Conservation (phyloP, 1,140 invertebrate species). For the Drosophila arizonae region DNA sequence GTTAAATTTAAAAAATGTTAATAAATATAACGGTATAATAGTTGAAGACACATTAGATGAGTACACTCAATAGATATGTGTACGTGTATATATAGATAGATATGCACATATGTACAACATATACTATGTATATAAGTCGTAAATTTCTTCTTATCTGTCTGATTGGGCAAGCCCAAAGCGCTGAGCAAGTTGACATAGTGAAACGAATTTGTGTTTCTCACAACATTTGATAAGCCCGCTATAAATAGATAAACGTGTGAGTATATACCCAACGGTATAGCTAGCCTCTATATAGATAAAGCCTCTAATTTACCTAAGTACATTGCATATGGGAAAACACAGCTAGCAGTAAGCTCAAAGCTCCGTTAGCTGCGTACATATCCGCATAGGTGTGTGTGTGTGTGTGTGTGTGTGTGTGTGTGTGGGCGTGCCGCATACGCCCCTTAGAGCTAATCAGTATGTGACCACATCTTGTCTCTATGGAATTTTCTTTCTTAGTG, state of each 20-base stretch:
- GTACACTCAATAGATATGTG: no score
- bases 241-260: neutral
- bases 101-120: no score
- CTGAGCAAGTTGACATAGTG: neutral
- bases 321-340: slow-evolving; percentile 1
- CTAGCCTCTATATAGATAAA: neutral
- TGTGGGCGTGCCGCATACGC: no score
- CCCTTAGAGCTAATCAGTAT: slow-evolving; percentile 6
- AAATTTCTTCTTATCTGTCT: no score
- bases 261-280: neutral
- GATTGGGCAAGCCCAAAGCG: no score
- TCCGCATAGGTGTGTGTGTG: no score
- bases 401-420: no score
- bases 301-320: neutral
- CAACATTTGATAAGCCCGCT: neutral
- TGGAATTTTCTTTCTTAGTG: neutral
- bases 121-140: no score
- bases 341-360: neutral
- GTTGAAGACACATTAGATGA: neutral
- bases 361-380: no score
- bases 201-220: neutral
- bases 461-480: neutral
- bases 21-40: no score
- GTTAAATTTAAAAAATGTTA: no score
- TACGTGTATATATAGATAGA: no score